Base-by-base conservation (phyloP, 2,888 invertebrate species). In the Cetonia aurata region DNA sequence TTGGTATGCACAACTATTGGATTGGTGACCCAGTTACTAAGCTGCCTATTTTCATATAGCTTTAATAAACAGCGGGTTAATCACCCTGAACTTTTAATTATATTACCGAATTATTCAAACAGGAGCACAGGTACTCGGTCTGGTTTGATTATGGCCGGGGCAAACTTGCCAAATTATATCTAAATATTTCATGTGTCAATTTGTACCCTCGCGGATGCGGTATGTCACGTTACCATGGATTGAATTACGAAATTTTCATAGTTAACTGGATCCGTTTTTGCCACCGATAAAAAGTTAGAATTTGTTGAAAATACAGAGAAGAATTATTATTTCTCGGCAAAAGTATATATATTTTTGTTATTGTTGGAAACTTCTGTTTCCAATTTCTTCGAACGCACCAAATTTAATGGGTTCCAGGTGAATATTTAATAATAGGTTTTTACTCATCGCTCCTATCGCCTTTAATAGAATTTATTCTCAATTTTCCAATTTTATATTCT, bases 1-100 rank as follows among this genome's bases (percentile, higher is more conserved):
- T 31, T 31, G n/a, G 25, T 31, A 53, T 12, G 6, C 44, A 44
- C 44, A 44, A n/a, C 44, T 44, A 44, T 13, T 25, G 25, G 25
- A 44, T 13, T 25, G 25, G 25, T 53, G 53, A 53, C 53, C 53
- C 31, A 53, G 12, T 53, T 53, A 1, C 53, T 53, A 25, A 25
- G 25, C 25, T 31, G 31, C 53, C 31, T 53, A 53, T 53, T 53
- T 53, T 53, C 53, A 53, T 53, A 53, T 3, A 31, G 12, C 53
- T 53, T 25, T 25, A 31, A 53, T 31, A n/a, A 8, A 31, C n/a
- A 31, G 31, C 19, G 9, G 25, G 31, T n/a, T 52, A 31, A 53
- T 2, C 25, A 31, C 31, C 53, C 25, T n/a, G 12, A 53, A 53
- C 53, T 53, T 53, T 53, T 53, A 53, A 53, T 53, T 25, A 31